phyloP scores from a whole-genome alignment of 2,888 invertebrate species.

The Xanthia togata region DNA sequence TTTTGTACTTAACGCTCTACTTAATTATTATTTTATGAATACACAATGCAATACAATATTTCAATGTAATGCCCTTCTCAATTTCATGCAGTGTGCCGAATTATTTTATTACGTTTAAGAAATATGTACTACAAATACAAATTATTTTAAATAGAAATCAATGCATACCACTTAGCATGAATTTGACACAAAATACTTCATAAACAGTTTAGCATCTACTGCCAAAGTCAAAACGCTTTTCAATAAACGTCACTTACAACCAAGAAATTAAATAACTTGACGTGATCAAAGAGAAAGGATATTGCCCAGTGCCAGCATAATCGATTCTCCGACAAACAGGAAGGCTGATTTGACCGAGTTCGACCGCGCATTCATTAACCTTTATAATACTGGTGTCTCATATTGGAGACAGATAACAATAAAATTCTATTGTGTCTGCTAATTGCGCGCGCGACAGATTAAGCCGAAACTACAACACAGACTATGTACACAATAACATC shows the following conservation, averaged over 20 bases:
- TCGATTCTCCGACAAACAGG: conserved; percentile 44
- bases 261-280: conserved; percentile 23
- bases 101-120: background rate
- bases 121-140: background rate
- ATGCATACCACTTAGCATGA: background rate
- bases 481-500: conserved; percentile 51
- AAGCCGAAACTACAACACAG: conserved; percentile 43
- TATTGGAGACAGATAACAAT: too few species aligned
- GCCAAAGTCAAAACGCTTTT: background rate
- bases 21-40: background rate
- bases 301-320: conserved; percentile 34
- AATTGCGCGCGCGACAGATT: too few species aligned
- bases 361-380: conserved; percentile 55
- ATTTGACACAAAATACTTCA: background rate
- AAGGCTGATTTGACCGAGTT: conserved; percentile 51
- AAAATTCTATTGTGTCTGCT: too few species aligned
- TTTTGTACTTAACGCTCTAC: background rate
- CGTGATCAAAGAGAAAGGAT: conserved; percentile 40
- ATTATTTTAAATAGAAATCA: background rate
- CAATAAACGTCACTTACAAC: conserved; percentile 37
- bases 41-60: background rate
- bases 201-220: background rate
- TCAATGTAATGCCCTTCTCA: background rate
- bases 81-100: background rate
- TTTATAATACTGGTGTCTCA: too few species aligned